Evolutionary conservation across 2,888 invertebrate genomes (phyloP).

Genomic region (Tridacna gigas): DNA sequence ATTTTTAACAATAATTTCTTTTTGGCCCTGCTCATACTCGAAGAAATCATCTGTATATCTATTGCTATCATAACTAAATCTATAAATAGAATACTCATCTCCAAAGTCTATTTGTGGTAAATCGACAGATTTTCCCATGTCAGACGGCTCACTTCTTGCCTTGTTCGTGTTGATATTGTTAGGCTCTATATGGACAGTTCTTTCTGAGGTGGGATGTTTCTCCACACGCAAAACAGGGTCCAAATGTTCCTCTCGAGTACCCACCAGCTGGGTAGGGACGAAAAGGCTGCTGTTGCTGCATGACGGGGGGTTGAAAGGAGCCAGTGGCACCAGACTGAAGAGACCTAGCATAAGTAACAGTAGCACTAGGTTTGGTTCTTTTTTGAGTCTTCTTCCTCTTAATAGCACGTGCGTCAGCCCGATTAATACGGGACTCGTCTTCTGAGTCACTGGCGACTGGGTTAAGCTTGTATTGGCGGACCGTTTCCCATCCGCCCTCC

Average conservation of each 20-base stretch:
- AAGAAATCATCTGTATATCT: no score
- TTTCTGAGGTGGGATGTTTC: background rate
- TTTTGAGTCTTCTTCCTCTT: background rate
- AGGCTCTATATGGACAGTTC: background rate
- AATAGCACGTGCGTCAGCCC: slow-evolving; percentile 34
- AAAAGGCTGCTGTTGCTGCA: background rate
- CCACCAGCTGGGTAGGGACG: background rate
- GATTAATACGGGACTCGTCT: slow-evolving; percentile 32
- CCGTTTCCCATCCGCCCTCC: slow-evolving; percentile 43
- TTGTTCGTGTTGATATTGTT: background rate
- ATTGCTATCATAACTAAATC: slow-evolving; percentile 8
- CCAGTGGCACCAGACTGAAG: background rate
- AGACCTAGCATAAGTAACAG: background rate
- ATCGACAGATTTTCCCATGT: no score
- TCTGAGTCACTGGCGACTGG: slow-evolving; percentile 44
- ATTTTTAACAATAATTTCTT: slow-evolving; percentile 32
- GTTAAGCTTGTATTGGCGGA: slow-evolving; percentile 32
- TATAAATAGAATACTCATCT: slow-evolving; percentile 24
- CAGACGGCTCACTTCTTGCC: background rate
- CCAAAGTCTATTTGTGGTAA: background rate
- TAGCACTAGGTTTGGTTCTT: background rate
- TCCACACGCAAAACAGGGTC: background rate
- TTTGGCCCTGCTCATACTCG: no score
- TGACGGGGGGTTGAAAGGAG: background rate
- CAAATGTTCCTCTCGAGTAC: background rate